phyloP scores from a whole-genome alignment of 1,140 invertebrate species.

The Heterodera schachtii region DNA sequence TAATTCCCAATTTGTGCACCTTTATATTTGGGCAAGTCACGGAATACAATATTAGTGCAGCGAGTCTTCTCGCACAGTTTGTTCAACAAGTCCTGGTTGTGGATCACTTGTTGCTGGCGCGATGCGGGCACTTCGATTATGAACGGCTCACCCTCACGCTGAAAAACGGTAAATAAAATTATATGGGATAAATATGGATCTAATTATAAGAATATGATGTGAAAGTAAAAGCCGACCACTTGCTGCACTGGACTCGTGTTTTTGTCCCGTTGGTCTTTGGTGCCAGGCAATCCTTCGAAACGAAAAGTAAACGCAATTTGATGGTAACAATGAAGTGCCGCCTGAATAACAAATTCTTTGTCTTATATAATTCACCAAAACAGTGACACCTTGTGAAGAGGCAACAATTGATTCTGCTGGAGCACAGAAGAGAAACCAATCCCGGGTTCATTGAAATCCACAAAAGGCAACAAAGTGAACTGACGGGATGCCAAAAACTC shows the following conservation, averaged over 20 bases:
- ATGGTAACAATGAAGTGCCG: constrained; percentile 46
- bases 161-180: not conserved
- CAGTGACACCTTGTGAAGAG: constrained; percentile 39
- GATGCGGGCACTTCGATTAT: constrained; percentile 45
- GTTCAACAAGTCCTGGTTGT: constrained; percentile 40
- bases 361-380: constrained; percentile 10
- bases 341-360: constrained; percentile 36
- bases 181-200: not conserved
- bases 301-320: constrained; percentile 50
- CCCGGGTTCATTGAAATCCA: constrained; percentile 39
- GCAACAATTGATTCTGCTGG: constrained; percentile 27
- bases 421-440: constrained; percentile 37
- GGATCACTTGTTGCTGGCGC: constrained; percentile 30
- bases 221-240: not conserved
- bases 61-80: constrained; percentile 27
- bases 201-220: too few relatives aligned
- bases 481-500: constrained; percentile 44
- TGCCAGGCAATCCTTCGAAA: constrained; percentile 43
- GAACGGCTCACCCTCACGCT: constrained; percentile 49
- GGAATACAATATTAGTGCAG: constrained; percentile 49
- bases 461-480: constrained; percentile 30
- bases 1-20: constrained; percentile 10
- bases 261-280: constrained; percentile 35
- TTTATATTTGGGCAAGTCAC: constrained; percentile 32
- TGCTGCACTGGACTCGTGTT: constrained; percentile 9